These are phyloP conservation scores for Branchipolynoe longqiensis DNA, from an alignment of 2,888 invertebrate species.

Conservation along the genomic window DNA sequence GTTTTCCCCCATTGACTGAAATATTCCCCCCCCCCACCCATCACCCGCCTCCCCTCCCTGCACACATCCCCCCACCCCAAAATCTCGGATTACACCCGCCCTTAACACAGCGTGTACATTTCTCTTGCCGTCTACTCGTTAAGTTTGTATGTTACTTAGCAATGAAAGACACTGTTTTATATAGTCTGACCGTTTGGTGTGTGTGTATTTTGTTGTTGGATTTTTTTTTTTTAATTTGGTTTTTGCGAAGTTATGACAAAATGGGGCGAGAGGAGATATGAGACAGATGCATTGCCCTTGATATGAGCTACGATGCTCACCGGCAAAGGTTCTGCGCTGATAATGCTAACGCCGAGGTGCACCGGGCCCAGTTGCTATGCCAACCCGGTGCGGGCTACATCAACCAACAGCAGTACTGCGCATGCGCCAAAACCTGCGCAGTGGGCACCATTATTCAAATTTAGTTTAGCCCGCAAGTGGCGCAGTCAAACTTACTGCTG, in stretches of 20 bases:
- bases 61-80: conserved; percentile 17
- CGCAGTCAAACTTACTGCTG: no score
- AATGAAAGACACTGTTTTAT: conserved; percentile 42
- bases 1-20: neutral
- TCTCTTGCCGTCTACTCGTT: neutral
- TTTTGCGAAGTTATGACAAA: conserved; percentile 12
- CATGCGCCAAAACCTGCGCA: no score
- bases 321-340: no score
- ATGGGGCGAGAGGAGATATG: neutral
- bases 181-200: no score
- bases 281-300: conserved; percentile 13
- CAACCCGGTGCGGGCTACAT: no score
- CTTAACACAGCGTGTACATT: neutral
- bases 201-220: neutral
- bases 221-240: no score
- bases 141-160: neutral
- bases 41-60: neutral
- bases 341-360: no score
- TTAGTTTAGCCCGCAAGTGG: no score
- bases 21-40: neutral
- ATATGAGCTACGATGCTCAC: neutral
- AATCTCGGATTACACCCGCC: neutral
- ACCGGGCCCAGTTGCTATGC: no score
- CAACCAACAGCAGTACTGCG: no score
- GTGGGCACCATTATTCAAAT: no score